A percentile compares a stretch with the other conserved stretches of the same genome.
These are phyloP conservation scores for Spilarctia lutea DNA, from an alignment of 2,888 invertebrate species.

Conservation along the genomic window DNA sequence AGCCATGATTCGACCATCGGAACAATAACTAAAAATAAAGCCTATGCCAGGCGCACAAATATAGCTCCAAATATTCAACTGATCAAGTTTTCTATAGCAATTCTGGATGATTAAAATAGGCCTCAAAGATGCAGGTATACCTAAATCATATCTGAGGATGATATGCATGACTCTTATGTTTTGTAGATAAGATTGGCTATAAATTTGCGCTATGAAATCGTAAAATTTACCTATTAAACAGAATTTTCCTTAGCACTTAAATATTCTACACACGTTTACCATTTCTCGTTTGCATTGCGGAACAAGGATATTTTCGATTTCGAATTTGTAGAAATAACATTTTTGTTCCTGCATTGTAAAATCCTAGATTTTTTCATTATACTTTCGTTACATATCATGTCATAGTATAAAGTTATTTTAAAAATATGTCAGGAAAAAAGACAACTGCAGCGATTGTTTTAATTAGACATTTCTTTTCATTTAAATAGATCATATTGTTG, in stretches of 20 bases:
- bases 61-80: too few relatives aligned
- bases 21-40: too few relatives aligned
- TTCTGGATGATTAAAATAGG: neutral
- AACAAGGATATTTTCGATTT: constrained; percentile 3
- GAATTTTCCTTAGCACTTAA: constrained; percentile 3
- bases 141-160: neutral
- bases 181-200: constrained; percentile 12
- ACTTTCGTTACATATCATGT: neutral
- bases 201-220: constrained; percentile 10
- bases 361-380: neutral
- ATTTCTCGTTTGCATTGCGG: constrained; percentile 4
- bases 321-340: neutral
- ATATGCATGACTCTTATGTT: constrained; percentile 15
- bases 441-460: neutral
- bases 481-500: too few relatives aligned
- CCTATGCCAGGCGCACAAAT: too few relatives aligned
- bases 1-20: too few relatives aligned
- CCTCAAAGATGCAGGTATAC: neutral
- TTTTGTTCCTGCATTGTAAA: neutral
- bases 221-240: neutral
- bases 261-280: constrained; percentile 9
- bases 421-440: neutral
- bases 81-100: too few relatives aligned
- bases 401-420: neutral
- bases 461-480: neutral